Evolutionary conservation across 1,140 invertebrate species (phyloP), one percentile per base, ranked within the genome.

Genomic region (Drosophila pallidifrons): DNA sequence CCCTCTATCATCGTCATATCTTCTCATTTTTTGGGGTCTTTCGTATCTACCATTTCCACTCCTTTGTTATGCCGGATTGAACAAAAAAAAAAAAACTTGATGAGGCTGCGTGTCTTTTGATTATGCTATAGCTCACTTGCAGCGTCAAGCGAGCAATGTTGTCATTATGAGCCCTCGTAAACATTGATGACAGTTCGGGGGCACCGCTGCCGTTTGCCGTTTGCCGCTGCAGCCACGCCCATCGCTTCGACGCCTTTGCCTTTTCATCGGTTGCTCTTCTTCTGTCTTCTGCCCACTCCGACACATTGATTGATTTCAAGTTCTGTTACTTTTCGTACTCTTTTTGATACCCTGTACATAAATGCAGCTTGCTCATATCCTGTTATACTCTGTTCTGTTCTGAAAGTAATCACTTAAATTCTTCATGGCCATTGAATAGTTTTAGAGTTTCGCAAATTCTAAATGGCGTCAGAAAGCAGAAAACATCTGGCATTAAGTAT

Each of bases 151-250:
- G 15, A 49, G 45, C 77, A 65, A 65, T 79, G 78, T 76, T 81
- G 85, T 81, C 76, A 83, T 89, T 81, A 87, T 80, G 79, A 75
- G 45, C 49, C 67, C 74, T 86, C 87, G 82, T 91, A 91, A 91
- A 91, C 87, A 91, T 91, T 91, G 77, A 91, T 91, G 87, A 91
- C 87, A 90, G 82, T 75, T 79, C 35, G 16, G 60, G 77, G 61
- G 35, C 1, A 3, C 20, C 64, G 65, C 35, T 51, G 61, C 35
- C n/a, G n/a, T n/a, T n/a, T n/a, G n/a, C n/a, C n/a, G n/a, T n/a
- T n/a, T n/a, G 20, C 20, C 64, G 65, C 35, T 51, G 61, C 35
- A 3, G 59, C 32, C 57, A 61, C 60, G 60, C 73, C 76, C 8
- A 35, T 13, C 10, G 46, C 28, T 38, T n/a, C 16, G 16, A 64